Conservation (phyloP, 1,140 invertebrate species). For the Bacillus rossius region DNA sequence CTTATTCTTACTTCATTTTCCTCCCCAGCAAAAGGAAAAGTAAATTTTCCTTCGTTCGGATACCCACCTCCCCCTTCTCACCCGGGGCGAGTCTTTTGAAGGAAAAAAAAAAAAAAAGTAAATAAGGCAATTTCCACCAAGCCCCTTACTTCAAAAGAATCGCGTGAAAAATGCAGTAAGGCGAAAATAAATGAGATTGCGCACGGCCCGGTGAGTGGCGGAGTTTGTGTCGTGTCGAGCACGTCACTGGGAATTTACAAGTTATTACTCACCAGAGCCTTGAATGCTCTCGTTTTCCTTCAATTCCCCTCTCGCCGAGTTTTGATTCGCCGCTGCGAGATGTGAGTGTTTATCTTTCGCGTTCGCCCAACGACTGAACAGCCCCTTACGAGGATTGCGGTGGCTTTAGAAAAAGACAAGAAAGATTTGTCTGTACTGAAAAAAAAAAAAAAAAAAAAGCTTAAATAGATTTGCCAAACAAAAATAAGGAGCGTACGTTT, state of each 20-base stretch:
- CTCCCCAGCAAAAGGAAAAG: neutral
- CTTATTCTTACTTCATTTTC: slow-evolving; percentile 9
- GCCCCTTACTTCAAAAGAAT: slow-evolving; percentile 13
- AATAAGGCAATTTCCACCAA: slow-evolving; percentile 12
- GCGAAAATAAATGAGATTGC: slow-evolving; percentile 12
- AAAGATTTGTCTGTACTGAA: too few relatives aligned
- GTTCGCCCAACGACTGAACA: too few relatives aligned
- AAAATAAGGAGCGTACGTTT: too few relatives aligned
- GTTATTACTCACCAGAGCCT: slow-evolving; percentile 10
- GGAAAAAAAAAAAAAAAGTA: slow-evolving; percentile 9
- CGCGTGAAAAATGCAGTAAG: slow-evolving; percentile 11
- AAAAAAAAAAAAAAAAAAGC: too few relatives aligned
- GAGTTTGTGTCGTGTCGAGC: neutral
- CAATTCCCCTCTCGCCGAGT: too few relatives aligned
- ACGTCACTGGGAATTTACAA: slow-evolving; percentile 7
- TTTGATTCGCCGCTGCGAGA: too few relatives aligned
- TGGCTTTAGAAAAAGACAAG: too few relatives aligned
- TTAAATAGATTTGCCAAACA: too few relatives aligned
- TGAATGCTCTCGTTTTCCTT: neutral
- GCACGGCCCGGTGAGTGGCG: slow-evolving; percentile 1
- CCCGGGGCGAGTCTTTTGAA: slow-evolving; percentile 6
- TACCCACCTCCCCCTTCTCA: too few relatives aligned
- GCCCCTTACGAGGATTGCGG: too few relatives aligned
- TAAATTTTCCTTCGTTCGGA: neutral
- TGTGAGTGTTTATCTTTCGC: too few relatives aligned